phyloP scores from a whole-genome alignment of 2,888 invertebrate species.

The Cephus spinipes region DNA sequence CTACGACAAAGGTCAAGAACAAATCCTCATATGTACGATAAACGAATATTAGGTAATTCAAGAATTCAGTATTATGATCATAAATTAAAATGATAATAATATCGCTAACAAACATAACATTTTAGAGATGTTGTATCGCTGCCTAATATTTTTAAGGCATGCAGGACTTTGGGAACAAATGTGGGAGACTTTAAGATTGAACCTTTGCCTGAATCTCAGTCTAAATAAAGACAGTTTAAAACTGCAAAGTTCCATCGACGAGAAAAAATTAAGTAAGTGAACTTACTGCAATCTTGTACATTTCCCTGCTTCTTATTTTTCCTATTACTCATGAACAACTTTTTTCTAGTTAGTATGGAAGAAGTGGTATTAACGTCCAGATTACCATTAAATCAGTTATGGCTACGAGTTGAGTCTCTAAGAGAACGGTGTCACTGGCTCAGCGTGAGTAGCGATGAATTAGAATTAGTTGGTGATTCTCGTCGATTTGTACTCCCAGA shows the following conservation, averaged over 20 bases:
- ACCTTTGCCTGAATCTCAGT: slow-evolving; percentile 74
- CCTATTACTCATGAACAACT: neutral
- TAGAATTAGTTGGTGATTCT: slow-evolving; percentile 72
- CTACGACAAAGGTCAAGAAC: slow-evolving; percentile 61
- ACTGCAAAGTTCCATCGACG: slow-evolving; percentile 60
- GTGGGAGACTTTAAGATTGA: slow-evolving; percentile 78
- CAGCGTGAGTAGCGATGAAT: slow-evolving; percentile 67
- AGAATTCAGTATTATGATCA: neutral
- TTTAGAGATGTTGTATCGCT: slow-evolving; percentile 67
- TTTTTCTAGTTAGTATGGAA: slow-evolving; percentile 70
- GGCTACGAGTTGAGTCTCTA: slow-evolving; percentile 80
- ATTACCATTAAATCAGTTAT: slow-evolving; percentile 79
- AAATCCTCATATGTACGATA: slow-evolving; percentile 48
- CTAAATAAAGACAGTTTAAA: slow-evolving; percentile 44
- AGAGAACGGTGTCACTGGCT: slow-evolving; percentile 81
- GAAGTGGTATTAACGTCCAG: slow-evolving; percentile 74
- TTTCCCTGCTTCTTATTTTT: neutral
- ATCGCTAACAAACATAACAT: neutral
- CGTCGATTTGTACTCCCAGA: slow-evolving; percentile 75
- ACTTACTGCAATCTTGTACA: neutral
- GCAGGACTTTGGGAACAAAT: slow-evolving; percentile 82
- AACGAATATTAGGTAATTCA: slow-evolving; percentile 48
- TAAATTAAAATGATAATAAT: neutral
- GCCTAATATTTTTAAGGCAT: slow-evolving; percentile 74
- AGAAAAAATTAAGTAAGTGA: slow-evolving; percentile 65